phyloP scores from a whole-genome alignment of 1,140 invertebrate species.

The Melitaea cinxia region DNA sequence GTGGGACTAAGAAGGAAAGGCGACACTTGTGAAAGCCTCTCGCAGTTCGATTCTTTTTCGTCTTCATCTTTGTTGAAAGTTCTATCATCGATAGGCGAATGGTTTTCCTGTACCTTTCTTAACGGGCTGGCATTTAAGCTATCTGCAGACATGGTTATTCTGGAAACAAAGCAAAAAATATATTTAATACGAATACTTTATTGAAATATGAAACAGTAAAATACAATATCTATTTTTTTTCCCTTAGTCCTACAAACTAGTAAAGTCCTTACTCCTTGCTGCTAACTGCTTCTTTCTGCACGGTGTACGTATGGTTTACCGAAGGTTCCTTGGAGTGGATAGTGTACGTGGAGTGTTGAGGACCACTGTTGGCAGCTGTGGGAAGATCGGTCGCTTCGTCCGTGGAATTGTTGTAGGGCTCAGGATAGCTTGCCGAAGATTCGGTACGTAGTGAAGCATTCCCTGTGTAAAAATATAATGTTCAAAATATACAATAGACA shows the following conservation, averaged over 20 bases:
- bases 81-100: slow-evolving; percentile 57
- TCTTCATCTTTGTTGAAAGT: slow-evolving; percentile 64
- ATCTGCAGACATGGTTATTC: slow-evolving; percentile 77
- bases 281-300: slow-evolving; percentile 56
- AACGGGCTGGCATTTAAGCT: slow-evolving; percentile 72
- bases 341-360: slow-evolving; percentile 53
- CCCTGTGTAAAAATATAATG: slow-evolving; percentile 44
- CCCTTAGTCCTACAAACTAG: background rate
- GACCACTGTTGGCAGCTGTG: slow-evolving; percentile 44
- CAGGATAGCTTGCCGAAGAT: slow-evolving; percentile 74
- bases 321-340: slow-evolving; percentile 42
- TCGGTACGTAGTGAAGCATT: slow-evolving; percentile 67
- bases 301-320: slow-evolving; percentile 56
- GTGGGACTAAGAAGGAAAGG: slow-evolving; percentile 71
- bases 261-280: slow-evolving; percentile 63
- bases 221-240: background rate
- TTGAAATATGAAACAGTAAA: too few relatives aligned
- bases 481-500: background rate
- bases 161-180: slow-evolving; percentile 46
- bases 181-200: background rate
- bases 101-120: slow-evolving; percentile 45
- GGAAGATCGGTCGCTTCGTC: slow-evolving; percentile 67
- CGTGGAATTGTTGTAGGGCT: slow-evolving; percentile 70
- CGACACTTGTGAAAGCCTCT: slow-evolving; percentile 71
- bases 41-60: slow-evolving; percentile 62